These are phyloP conservation scores for Hoplostethus mediterraneus DNA, from an alignment of 2,797 vertebrate species.

Conservation along the genomic window DNA sequence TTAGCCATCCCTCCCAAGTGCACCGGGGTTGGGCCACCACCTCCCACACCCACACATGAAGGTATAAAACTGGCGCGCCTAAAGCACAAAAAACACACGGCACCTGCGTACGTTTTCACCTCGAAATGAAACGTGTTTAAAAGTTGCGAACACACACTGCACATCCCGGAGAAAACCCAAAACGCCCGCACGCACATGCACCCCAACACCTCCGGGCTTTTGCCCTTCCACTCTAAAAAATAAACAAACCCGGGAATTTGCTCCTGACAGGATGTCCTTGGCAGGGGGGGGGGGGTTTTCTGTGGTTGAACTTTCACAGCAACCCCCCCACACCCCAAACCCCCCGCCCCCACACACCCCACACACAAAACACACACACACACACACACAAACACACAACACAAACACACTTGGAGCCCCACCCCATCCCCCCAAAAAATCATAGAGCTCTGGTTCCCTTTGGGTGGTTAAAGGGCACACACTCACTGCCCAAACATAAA, in stretches of 20 bases:
- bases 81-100: conserved; percentile 6
- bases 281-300: conserved; percentile 66
- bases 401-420: conserved; percentile 9
- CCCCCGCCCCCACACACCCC: neutral
- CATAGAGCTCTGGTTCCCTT: conserved; percentile 18
- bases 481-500: neutral
- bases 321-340: conserved; percentile 42
- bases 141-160: conserved; percentile 5
- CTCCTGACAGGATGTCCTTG: conserved; percentile 83
- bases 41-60: conserved; percentile 46
- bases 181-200: too few relatives aligned
- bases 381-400: conserved; percentile 4
- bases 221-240: conserved; percentile 62
- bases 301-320: conserved; percentile 74
- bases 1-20: conserved; percentile 71
- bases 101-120: conserved; percentile 26
- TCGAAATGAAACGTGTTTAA: conserved; percentile 28
- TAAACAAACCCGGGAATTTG: conserved; percentile 76
- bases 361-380: conserved; percentile 9
- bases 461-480: conserved; percentile 15
- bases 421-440: conserved; percentile 16
- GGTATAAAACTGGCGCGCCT: too few relatives aligned
- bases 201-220: conserved; percentile 51
- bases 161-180: neutral
- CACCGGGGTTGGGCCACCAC: conserved; percentile 66